Evolutionary conservation across 2,113 vertebrate species (phyloP), one percentile per base, ranked within the genome.

Genomic region (Dryoscopus gambensis): DNA sequence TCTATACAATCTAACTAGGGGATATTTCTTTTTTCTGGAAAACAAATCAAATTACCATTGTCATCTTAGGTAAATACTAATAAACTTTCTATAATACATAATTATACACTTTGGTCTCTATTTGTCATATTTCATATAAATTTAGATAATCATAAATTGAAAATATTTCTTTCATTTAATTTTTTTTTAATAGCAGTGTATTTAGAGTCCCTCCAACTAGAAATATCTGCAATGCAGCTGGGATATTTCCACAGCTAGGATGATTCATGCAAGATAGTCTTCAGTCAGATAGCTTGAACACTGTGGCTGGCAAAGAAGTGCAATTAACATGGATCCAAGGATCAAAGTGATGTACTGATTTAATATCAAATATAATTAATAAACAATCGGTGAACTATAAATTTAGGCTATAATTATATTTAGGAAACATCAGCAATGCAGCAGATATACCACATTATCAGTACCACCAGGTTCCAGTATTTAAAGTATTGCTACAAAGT

Each of bases 181-280:
- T 74, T 50, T 55, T 57, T 67, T 75, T 67, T 46, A 30, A 6
- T n/a, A 22, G 8, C 25, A 33, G 5, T 23, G 11, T 40, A 28
- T 37, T 82, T 87, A 68, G 40, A 52, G 27, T 82, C 21, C 3
- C 8, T 87, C 15, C 39, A 68, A 28, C 42, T 46, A 81, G 73
- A 77, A 94, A 83, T 83, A 90, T 53, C 59, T 92, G 76, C 80
- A 89, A 89, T 95, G 81, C 57, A 89, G 64, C 31, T 82, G 37
- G n/a, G 47, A 47, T 75, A 35, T 28, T 78, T 84, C 21, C 74
- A 78, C 24, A 74, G 13, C 5, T 42, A 42, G 20, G 13, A 70
- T 69, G 68, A 89, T 53, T 91, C 59, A 89, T 70, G 14, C 14
- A 60, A 92, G 21, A 11, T 24, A 60, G 49, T 73, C 40, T 56